phyloP scores from a whole-genome alignment of 2,888 invertebrate species.

The Argyresthia albistria region DNA sequence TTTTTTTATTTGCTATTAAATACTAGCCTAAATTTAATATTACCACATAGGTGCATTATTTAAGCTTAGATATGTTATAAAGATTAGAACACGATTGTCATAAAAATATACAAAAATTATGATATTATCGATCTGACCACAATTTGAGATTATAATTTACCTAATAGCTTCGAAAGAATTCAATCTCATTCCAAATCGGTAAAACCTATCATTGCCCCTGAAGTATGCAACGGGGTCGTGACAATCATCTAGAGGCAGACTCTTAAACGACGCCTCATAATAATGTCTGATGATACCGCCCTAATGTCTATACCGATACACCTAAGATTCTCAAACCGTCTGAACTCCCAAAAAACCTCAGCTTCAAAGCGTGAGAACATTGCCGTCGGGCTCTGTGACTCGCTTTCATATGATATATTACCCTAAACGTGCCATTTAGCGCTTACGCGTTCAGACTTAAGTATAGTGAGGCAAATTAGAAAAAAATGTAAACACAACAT shows the following conservation, averaged over 20 bases:
- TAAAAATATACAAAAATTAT: too few relatives aligned
- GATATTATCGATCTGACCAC: neutral
- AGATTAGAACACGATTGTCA: too few relatives aligned
- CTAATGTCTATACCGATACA: constrained; percentile 30
- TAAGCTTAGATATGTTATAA: too few relatives aligned
- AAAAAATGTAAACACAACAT: constrained; percentile 71
- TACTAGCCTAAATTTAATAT: too few relatives aligned
- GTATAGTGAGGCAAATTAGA: constrained; percentile 67
- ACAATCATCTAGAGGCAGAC: constrained; percentile 60
- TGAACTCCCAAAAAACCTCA: constrained; percentile 24
- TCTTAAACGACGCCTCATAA: constrained; percentile 42
- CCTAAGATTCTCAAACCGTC: constrained; percentile 20
- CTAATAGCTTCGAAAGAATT: neutral
- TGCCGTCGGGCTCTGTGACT: constrained; percentile 52
- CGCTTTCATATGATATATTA: constrained; percentile 60
- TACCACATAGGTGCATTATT: too few relatives aligned
- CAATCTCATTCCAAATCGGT: neutral
- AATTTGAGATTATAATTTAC: neutral
- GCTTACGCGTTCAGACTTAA: constrained; percentile 65
- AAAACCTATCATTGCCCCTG: constrained; percentile 3
- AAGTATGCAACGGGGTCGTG: constrained; percentile 40
- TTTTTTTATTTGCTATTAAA: too few relatives aligned
- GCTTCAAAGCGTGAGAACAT: constrained; percentile 52
- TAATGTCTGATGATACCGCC: constrained; percentile 35
- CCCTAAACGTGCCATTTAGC: constrained; percentile 71